Conservation (phyloP, 1,140 invertebrate species). For the Battus philenor region DNA sequence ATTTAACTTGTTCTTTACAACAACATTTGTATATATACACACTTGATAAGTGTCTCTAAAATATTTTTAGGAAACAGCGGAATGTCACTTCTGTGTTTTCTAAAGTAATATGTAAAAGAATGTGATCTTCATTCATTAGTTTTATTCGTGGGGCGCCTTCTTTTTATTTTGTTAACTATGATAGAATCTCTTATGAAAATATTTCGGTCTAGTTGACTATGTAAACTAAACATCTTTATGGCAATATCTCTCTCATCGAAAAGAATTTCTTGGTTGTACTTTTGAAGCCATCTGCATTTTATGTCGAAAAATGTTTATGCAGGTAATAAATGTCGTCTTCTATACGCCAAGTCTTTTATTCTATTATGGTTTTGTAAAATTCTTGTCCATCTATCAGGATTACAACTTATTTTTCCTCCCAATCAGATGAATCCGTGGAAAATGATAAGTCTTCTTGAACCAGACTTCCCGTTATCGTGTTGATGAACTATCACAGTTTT, state of each 20-base stretch:
- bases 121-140: not conserved
- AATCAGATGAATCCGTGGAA: not conserved
- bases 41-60: not conserved
- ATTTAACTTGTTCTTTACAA: not conserved
- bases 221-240: not conserved
- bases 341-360: not conserved
- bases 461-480: not conserved
- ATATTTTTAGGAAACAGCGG: constrained; percentile 1
- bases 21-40: constrained; percentile 1
- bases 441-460: not conserved
- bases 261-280: not conserved
- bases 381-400: not conserved
- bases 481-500: not conserved
- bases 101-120: not conserved
- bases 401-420: not conserved
- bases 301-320: no score
- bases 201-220: not conserved
- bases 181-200: not conserved
- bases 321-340: not conserved
- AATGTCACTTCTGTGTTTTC: not conserved
- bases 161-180: not conserved
- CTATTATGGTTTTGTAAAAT: not conserved
- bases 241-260: not conserved
- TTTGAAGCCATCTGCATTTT: not conserved
- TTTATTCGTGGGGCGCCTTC: not conserved